Percentiles rank a stretch among this genome's conserved stretches.
Evolutionary conservation across 2,888 invertebrate genomes (phyloP).

Genomic region (Entomobrya proxima): DNA sequence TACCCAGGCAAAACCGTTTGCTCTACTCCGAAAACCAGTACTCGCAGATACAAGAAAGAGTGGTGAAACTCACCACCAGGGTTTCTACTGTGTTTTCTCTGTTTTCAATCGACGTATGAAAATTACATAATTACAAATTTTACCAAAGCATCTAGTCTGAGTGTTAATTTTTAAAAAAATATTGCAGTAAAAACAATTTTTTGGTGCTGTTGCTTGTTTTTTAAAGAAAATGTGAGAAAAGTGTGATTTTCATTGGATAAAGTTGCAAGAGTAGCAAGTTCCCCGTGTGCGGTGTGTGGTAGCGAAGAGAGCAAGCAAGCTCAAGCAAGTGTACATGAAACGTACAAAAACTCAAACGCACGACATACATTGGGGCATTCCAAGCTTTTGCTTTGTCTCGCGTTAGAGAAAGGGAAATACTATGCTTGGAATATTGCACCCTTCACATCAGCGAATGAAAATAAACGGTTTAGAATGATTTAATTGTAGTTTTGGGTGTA

Average conservation of each 20-base stretch:
- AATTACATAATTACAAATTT: no score
- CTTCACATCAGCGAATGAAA: not conserved
- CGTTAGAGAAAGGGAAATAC: not conserved
- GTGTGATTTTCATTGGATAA: not conserved
- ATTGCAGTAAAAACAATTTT: not conserved
- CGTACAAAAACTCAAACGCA: not conserved
- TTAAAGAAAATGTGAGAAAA: not conserved
- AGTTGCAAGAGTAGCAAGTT: conserved; percentile 17
- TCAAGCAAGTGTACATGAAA: not conserved
- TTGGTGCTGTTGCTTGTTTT: conserved; percentile 16
- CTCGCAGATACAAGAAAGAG: not conserved
- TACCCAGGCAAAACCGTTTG: conserved; percentile 17
- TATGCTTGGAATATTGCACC: not conserved
- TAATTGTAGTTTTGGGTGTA: conserved; percentile 13
- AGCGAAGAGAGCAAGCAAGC: not conserved
- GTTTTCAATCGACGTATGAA: not conserved
- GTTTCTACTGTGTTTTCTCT: not conserved
- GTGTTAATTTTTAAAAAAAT: not conserved
- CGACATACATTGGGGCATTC: conserved; percentile 21
- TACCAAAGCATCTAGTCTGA: not conserved
- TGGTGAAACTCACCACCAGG: not conserved
- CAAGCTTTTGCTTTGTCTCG: not conserved
- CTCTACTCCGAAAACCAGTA: conserved; percentile 22
- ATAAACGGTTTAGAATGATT: not conserved
- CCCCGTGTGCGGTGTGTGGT: not conserved